Percentiles rank a stretch among this genome's conserved stretches.
Evolutionary conservation across 2,888 invertebrate species (phyloP).

Genomic region (Idaea dimidiata): DNA sequence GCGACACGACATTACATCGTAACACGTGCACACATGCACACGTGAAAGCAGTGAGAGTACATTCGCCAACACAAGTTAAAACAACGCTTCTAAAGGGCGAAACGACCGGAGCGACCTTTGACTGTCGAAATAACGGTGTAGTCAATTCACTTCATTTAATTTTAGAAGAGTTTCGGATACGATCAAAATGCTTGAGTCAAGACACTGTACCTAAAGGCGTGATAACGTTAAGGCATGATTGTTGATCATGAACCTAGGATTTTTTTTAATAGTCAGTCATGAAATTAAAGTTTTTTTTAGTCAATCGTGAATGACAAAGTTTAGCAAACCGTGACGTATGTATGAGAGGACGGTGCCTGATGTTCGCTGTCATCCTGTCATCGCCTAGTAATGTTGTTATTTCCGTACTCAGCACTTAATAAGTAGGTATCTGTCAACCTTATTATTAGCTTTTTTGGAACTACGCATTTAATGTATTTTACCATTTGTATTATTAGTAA

Average conservation of each 20-base stretch:
- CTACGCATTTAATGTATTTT: too few relatives aligned
- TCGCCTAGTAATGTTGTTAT: neutral
- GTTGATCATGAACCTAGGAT: neutral
- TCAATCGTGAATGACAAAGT: neutral
- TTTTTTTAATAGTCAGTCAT: neutral
- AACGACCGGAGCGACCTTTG: conserved; percentile 1
- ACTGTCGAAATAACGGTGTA: neutral
- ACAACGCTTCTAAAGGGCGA: conserved; percentile 5
- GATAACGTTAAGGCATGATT: too few relatives aligned
- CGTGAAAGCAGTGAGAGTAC: conserved; percentile 78
- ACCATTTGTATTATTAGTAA: too few relatives aligned
- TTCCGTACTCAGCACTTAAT: neutral
- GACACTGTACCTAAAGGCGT: too few relatives aligned
- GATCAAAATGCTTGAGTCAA: neutral
- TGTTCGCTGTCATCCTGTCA: neutral
- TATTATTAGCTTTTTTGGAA: too few relatives aligned
- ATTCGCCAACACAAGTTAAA: conserved; percentile 43
- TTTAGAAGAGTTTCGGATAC: neutral
- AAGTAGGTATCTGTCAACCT: too few relatives aligned
- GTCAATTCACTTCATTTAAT: neutral
- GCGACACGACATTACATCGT: conserved; percentile 19
- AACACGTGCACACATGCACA: conserved; percentile 39
- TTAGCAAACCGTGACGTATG: neutral
- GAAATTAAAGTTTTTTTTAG: neutral
- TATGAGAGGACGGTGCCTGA: neutral